Evolutionary conservation across 1,140 invertebrate species (phyloP), one percentile per base, ranked within the genome.

Genomic region (Ceratina australensis): DNA sequence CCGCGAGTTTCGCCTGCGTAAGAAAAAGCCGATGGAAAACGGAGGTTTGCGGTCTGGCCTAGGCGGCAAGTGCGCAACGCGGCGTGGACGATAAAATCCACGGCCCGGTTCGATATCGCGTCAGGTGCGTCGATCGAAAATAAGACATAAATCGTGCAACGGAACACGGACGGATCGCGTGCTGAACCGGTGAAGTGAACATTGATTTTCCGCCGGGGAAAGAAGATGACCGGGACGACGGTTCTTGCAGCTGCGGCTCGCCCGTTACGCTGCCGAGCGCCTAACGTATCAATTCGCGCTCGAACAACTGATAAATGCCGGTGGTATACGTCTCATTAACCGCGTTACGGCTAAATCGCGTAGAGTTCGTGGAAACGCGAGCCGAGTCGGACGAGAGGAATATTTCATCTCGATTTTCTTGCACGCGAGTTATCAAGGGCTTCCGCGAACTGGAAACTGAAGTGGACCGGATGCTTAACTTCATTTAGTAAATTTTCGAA

Each of bases 1-100:
- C 75, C 22, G 75, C 33, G 5, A 63, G 79, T 86, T 87, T 86
- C 84, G 78, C 81, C 79, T 22, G 49, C 76, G 63, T 73, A 78
- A 86, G 84, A 87, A 88, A 87, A 85, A 87, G 79, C 77, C 78
- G 56, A 75, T 79, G 74, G 84, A 72, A 80, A 78, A 83, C 84
- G 82, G 72, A 85, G 87, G 82, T 89, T 64, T 85, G 85, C 83
- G 84, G 85, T 82, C 77, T 72, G 47, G 24, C 8, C 22, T 12
- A n/a, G 22, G n/a, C 33, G 15, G 49, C 77, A 57, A 68, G 18
- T 20, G 63, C 20, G 77, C 67, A 72, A 65, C 22, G 68, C 64
- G 52, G 59, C 52, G 57, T 57, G 67, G 74, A 20, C 54, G 24
- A 72, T 56, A 50, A 72, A 79, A 76, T 26, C 67, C 61, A 47